Base-by-base conservation (phyloP, 2,888 invertebrate species). In the Synergus laeviventris region DNA sequence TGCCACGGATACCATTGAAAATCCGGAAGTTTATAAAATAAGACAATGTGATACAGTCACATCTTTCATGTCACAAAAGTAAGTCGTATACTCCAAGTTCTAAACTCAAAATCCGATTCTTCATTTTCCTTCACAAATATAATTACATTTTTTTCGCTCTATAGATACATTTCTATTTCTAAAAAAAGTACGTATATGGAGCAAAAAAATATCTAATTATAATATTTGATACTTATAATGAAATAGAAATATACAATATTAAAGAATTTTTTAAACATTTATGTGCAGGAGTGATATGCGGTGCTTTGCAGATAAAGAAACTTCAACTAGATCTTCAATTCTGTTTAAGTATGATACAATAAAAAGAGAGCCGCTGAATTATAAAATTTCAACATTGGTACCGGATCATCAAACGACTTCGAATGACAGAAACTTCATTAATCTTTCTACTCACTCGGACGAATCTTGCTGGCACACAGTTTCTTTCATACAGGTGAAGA, bases 41-140 rank as follows among this genome's bases (percentile, higher is more conserved):
- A 85, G 84, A 42, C 79, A 87, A 39, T 90, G 86, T 14, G 83
- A 89, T 61, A 59, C 88, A 14, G 31, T 31, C 31, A 89, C 88
- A 56, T 88, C 89, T 16, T 80, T 86, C 1, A 89, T 89, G 5
- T 89, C 89, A 1, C 90, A 89, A 54, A 87, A 89, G 90, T 90
- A 86, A 83, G 75, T 45, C 45, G 7, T 16, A n/a, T 16, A 45
- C 16, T 14, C 16, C 11, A 62, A 38, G 31, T 31, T 31, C 31
- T 31, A 31, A 31, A 31, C 2, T 31, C 0, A 31, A 31, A 31
- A 31, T 31, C 4, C 31, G 31, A 31, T 31, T 31, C 31, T 31
- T 31, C 31, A 31, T 31, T 2, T 31, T 31, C 2, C 31, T 31
- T 31, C 16, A 64, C 18, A 64, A 3, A 39, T n/a, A 62, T 36